These are phyloP conservation scores for Euborellia annulipes DNA, from an alignment of 1,140 invertebrate genomes.

Conservation along the genomic window DNA sequence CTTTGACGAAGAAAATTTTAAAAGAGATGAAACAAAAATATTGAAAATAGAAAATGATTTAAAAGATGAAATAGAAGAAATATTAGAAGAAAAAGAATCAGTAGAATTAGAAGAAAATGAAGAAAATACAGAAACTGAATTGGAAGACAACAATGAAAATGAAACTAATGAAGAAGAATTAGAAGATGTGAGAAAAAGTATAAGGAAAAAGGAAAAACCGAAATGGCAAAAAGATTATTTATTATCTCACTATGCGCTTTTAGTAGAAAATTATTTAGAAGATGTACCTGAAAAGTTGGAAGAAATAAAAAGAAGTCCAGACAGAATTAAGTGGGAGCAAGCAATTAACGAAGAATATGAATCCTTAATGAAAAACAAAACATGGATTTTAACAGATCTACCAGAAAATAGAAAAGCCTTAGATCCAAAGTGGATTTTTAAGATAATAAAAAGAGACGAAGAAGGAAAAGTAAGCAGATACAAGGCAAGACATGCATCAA, in stretches of 20 bases:
- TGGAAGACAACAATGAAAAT: too few relatives aligned
- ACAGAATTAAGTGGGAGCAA: background rate
- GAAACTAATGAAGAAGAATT: too few relatives aligned
- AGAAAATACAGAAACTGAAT: too few relatives aligned
- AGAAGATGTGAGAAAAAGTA: too few relatives aligned
- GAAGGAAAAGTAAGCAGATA: background rate
- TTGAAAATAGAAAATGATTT: too few relatives aligned
- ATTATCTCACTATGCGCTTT: too few relatives aligned
- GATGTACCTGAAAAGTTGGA: background rate
- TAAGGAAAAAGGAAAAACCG: too few relatives aligned
- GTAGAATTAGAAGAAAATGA: too few relatives aligned
- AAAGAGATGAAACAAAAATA: too few relatives aligned
- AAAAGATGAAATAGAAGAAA: too few relatives aligned
- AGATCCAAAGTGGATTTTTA: background rate
- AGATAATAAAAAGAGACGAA: background rate
- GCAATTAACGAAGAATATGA: background rate
- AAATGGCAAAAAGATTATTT: too few relatives aligned
- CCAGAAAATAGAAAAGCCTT: background rate
- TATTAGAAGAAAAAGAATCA: too few relatives aligned
- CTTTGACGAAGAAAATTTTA: constrained; percentile 6
- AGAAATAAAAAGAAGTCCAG: background rate
- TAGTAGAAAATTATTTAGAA: background rate
- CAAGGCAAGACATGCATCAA: constrained; percentile 4
- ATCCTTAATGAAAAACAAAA: background rate
- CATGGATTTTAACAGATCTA: background rate